phyloP scores from a whole-genome alignment of 2,888 invertebrate species.

The Hydropsyche betteni region DNA sequence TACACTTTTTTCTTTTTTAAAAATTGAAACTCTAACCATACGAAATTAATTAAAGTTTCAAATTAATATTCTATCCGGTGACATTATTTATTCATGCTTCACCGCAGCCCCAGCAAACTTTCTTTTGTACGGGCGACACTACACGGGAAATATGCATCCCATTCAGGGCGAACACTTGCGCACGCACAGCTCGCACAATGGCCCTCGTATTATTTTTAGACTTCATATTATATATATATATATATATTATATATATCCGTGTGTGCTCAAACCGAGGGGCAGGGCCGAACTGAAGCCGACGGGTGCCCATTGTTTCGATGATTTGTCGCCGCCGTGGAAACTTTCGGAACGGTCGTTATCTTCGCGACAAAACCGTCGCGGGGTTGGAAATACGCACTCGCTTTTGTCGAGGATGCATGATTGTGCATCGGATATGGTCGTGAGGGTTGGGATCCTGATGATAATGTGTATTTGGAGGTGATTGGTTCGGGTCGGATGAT shows the following conservation, averaged over 20 bases:
- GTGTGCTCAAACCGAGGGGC: background rate
- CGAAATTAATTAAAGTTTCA: too few species aligned
- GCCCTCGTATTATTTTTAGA: background rate
- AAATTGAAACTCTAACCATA: too few species aligned
- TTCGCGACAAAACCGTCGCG: background rate
- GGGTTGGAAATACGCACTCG: too few species aligned
- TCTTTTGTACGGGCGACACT: background rate
- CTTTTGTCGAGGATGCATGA: too few species aligned
- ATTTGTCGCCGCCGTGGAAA: constrained; percentile 25
- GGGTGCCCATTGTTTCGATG: constrained; percentile 9
- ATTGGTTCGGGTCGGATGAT: too few species aligned
- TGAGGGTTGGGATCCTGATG: too few species aligned
- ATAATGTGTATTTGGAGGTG: too few species aligned
- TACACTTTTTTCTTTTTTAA: too few species aligned
- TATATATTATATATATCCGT: background rate
- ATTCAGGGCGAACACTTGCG: background rate
- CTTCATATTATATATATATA: background rate
- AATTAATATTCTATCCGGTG: too few species aligned
- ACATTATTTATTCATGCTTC: too few species aligned
- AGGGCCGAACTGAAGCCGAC: background rate
- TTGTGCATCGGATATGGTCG: too few species aligned
- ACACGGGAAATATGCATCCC: constrained; percentile 17
- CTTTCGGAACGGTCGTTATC: constrained; percentile 26
- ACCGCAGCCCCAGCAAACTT: background rate
- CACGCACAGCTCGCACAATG: background rate